phyloP scores from a whole-genome alignment of 2,888 invertebrate genomes.

The Melanostoma scalare region DNA sequence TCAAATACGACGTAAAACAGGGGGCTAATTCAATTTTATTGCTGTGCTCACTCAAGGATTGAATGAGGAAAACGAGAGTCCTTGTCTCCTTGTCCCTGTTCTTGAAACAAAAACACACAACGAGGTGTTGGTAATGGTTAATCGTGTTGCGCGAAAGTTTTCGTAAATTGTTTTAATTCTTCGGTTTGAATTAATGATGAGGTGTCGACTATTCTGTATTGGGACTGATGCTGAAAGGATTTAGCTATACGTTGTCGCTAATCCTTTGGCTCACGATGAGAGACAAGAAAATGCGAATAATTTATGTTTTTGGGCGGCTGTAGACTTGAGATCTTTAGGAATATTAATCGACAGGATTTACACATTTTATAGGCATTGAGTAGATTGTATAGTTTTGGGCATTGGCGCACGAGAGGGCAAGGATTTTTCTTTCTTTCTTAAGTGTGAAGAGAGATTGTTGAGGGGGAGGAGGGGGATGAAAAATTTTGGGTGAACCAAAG shows the following conservation, averaged over 20 bases:
- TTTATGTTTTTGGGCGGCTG: slow-evolving; percentile 52
- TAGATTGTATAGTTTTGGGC: slow-evolving; percentile 31
- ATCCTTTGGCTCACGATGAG: slow-evolving; percentile 59
- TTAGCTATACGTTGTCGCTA: slow-evolving; percentile 53
- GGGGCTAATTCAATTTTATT: slow-evolving; percentile 69
- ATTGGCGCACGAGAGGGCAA: slow-evolving; percentile 3
- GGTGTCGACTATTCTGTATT: slow-evolving; percentile 74
- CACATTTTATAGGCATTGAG: slow-evolving; percentile 34
- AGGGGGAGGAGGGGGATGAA: background rate
- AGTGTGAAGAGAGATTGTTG: too few relatives aligned
- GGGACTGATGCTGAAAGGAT: slow-evolving; percentile 13
- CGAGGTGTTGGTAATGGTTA: slow-evolving; percentile 64
- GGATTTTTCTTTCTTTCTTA: background rate
- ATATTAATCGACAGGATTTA: slow-evolving; percentile 69
- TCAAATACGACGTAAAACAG: background rate
- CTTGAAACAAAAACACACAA: slow-evolving; percentile 12
- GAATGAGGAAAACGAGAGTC: background rate
- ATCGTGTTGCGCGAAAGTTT: slow-evolving; percentile 69
- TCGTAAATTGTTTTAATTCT: slow-evolving; percentile 78
- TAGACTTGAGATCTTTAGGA: slow-evolving; percentile 29
- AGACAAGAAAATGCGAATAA: slow-evolving; percentile 65
- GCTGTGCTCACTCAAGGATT: slow-evolving; percentile 46
- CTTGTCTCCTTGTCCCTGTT: background rate
- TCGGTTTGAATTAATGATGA: slow-evolving; percentile 80
- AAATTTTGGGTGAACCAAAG: slow-evolving; percentile 26